phyloP scores from a whole-genome alignment of 92 coral and sea anemone species.

The Phenganax marumi region DNA sequence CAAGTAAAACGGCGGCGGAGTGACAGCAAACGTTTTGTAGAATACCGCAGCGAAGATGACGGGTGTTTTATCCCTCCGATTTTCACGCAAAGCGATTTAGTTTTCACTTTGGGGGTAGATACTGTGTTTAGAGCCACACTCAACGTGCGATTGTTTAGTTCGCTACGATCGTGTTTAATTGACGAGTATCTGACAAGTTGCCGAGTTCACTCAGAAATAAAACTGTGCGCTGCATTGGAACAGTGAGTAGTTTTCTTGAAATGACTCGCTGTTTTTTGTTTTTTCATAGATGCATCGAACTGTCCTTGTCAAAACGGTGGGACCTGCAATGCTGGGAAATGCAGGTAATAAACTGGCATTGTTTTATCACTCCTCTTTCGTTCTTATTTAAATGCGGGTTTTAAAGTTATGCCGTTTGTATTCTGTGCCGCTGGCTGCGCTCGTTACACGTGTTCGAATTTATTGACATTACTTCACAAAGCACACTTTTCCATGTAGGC shows the following conservation, averaged over 20 bases:
- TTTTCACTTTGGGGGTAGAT: neutral
- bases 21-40: conserved; percentile 1
- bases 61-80: neutral
- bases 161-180: conserved; percentile 2
- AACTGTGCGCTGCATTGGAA: neutral
- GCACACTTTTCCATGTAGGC: neutral
- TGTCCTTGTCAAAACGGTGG: conserved; percentile 80
- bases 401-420: conserved; percentile 15
- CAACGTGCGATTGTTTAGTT: neutral
- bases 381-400: conserved; percentile 33
- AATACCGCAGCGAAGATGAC: conserved; percentile 5
- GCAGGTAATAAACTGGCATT: conserved; percentile 67
- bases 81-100: neutral
- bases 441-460: conserved; percentile 27
- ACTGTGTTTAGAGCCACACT: neutral
- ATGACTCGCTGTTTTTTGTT: conserved; percentile 6
- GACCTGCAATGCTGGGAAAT: conserved; percentile 56
- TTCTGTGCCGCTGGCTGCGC: conserved; percentile 8
- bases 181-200: conserved; percentile 4
- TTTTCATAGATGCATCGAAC: conserved; percentile 78
- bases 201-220: conserved; percentile 1
- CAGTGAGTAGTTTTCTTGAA: neutral
- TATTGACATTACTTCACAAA: conserved; percentile 23
- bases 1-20: neutral
- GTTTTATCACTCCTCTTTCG: conserved; percentile 21